Conservation (phyloP, 1,140 invertebrate genomes). For the Atta texana region DNA sequence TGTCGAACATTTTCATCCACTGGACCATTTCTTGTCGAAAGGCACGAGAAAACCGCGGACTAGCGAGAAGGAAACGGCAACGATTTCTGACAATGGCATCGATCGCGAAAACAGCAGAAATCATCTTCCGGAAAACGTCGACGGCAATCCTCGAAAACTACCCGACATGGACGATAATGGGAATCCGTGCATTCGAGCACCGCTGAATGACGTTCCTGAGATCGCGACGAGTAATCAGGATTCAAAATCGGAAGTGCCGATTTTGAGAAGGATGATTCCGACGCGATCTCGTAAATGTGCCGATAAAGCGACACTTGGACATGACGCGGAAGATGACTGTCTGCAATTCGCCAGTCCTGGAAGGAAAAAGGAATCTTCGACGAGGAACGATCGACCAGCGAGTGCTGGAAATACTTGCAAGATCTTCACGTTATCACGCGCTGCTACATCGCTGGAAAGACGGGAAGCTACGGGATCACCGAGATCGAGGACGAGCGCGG, state of each 20-base stretch:
- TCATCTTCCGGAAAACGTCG: not conserved
- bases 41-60: conserved; percentile 63
- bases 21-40: conserved; percentile 79
- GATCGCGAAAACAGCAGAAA: not conserved
- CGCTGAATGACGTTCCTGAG: not conserved
- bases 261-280: not conserved
- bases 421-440: not conserved
- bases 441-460: not conserved
- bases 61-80: conserved; percentile 63
- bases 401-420: conserved; percentile 25
- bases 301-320: not conserved
- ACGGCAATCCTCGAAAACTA: not conserved
- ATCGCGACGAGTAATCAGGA: not conserved
- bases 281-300: not conserved
- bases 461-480: conserved; percentile 19
- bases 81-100: not conserved
- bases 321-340: not conserved
- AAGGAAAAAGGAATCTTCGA: not conserved
- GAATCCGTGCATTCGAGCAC: not conserved
- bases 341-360: not conserved
- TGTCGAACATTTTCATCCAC: conserved; percentile 70
- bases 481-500: not conserved
- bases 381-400: not conserved
- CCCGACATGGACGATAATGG: conserved; percentile 21
- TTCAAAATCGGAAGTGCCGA: not conserved